These are phyloP conservation scores for Andrena fulva DNA, from an alignment of 2,888 invertebrate species.

Conservation along the genomic window DNA sequence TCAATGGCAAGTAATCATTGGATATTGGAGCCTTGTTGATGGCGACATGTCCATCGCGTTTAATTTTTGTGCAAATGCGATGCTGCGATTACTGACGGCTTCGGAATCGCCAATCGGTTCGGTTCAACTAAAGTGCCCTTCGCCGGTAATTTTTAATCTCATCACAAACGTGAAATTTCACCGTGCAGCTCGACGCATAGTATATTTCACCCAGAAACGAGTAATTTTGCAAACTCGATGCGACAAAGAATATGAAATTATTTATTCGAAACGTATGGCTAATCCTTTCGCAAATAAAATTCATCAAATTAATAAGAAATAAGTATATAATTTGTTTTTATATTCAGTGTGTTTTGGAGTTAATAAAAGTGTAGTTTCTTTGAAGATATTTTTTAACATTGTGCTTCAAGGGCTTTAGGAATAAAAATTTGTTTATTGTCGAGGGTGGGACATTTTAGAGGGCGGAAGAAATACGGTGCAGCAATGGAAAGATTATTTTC, in stretches of 20 bases:
- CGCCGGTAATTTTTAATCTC: neutral
- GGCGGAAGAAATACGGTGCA: no score
- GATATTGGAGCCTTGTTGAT: neutral
- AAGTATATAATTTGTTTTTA: no score
- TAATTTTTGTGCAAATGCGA: constrained; percentile 2
- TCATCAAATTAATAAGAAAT: no score
- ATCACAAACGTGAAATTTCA: neutral
- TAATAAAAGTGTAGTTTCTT: no score
- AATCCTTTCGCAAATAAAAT: neutral
- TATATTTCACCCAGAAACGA: neutral
- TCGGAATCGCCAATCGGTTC: constrained; percentile 3
- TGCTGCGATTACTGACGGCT: neutral
- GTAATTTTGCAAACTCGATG: neutral
- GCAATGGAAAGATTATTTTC: no score
- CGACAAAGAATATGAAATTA: neutral
- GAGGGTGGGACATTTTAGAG: no score
- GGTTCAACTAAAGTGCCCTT: neutral
- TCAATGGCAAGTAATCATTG: constrained; percentile 7
- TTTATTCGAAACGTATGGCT: neutral
- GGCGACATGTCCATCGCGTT: constrained; percentile 4
- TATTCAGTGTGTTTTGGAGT: no score
- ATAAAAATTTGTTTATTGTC: no score
- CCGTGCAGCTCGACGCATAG: neutral
- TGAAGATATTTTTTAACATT: no score
- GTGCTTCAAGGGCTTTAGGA: no score